Evolutionary conservation across 2,797 vertebrate species (phyloP).

Genomic region (Pteropus rufus): DNA sequence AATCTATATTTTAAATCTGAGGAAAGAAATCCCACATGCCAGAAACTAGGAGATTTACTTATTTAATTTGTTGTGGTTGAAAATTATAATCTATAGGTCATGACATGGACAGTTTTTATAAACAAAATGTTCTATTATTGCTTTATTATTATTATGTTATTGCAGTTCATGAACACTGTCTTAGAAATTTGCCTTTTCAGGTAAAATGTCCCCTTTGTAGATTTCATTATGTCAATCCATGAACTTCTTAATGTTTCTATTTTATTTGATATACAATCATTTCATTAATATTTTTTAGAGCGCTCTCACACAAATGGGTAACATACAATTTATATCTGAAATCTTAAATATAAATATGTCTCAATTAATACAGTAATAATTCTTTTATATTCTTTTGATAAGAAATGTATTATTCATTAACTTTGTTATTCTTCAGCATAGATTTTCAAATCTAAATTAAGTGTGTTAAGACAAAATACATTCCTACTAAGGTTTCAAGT

Average conservation of each 20-base stretch:
- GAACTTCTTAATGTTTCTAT: background rate
- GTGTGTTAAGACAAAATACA: background rate
- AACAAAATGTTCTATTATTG: conserved; percentile 4
- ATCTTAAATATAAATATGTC: background rate
- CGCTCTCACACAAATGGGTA: background rate
- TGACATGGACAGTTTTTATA: background rate
- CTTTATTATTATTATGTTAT: background rate
- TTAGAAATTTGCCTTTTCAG: background rate
- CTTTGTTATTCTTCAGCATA: background rate
- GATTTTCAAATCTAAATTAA: background rate
- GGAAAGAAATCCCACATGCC: background rate
- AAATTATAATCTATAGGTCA: accelerated
- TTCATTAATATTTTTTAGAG: background rate
- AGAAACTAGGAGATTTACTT: background rate
- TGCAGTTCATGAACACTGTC: background rate
- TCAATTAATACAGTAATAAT: background rate
- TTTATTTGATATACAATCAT: background rate
- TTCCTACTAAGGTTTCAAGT: background rate
- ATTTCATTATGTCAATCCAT: background rate
- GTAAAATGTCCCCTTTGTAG: background rate
- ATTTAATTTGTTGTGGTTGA: background rate
- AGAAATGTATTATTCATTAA: background rate
- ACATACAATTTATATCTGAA: background rate
- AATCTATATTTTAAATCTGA: background rate
- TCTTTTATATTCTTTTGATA: background rate